Evolutionary conservation across 2,797 vertebrate genomes (phyloP), one percentile per base, ranked within the genome.

Genomic region (Squalus acanthias): DNA sequence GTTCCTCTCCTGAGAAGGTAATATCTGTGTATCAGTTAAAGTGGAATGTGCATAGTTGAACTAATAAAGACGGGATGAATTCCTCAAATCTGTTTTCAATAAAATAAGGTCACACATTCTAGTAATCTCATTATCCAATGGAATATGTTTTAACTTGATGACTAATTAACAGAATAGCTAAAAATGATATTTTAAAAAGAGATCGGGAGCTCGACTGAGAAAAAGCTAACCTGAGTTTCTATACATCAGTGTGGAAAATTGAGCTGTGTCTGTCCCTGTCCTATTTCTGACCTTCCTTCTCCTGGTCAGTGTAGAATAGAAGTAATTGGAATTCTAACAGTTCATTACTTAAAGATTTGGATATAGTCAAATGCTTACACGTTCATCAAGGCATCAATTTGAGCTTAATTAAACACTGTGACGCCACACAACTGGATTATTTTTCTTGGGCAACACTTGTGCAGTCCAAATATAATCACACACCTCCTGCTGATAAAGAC

Each of bases 1-100:
- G 91, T 93, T 93, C 91, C 2, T 29, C 65, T 93, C 65, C 91
- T 93, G 91, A 93, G 91, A 93, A 93, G 65, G n/a, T 69, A 69
- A 69, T 39, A 93, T 69, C 65, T 22, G n/a, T 46, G 17, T 67
- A 9, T 93, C 65, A 69, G n/a, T 93, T 93, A 67, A 46, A 0
- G 17, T 92, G 63, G 63, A 92, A 92, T 67, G 65, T 93, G 65
- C 24, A 46, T 1, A 46, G 39, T 39, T 69, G 91, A 85, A 85
- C 82, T 50, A 46, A 74, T 33, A 74, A 74, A 10, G 20, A 63
- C 9, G 60, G n/a, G 82, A 24, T 9, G 39, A 39, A 69, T 69
- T 93, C n/a, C 65, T 24, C 2, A 46, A 69, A 67, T 65, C 91
- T 69, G 91, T 93, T 46, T 10, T 69, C 29, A 65, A n/a, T 92